Evolutionary conservation across 2,888 invertebrate species (phyloP).

Genomic region (Carcina quercana): DNA sequence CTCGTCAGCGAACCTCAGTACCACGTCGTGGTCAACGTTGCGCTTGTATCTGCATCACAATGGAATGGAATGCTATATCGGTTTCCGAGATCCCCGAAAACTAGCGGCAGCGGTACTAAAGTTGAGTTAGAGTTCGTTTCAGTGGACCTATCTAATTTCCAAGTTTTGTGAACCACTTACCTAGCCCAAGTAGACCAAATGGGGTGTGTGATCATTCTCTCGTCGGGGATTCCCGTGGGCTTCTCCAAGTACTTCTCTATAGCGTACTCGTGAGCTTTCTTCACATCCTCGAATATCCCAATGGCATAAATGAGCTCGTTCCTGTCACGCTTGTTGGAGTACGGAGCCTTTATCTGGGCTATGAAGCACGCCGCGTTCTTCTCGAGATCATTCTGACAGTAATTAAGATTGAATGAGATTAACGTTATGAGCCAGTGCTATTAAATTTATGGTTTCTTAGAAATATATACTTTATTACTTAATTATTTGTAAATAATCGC

Average conservation of each 20-base stretch:
- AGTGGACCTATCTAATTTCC: not conserved
- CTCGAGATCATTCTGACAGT: conserved; percentile 45
- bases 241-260: conserved; percentile 73
- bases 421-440: too few relatives aligned
- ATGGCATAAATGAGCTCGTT: conserved; percentile 72
- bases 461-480: too few relatives aligned
- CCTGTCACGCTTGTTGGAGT: conserved; percentile 47
- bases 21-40: conserved; percentile 63
- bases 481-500: too few relatives aligned
- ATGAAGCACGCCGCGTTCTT: conserved; percentile 68
- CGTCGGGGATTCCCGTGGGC: conserved; percentile 73
- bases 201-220: conserved; percentile 71
- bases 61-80: too few relatives aligned
- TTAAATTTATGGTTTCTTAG: too few relatives aligned
- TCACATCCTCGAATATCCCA: conserved; percentile 74
- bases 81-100: too few relatives aligned
- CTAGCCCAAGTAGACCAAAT: conserved; percentile 80
- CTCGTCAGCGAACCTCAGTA: conserved; percentile 65
- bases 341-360: conserved; percentile 61
- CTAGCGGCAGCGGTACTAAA: too few relatives aligned
- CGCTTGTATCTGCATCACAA: too few relatives aligned
- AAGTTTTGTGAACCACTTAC: too few relatives aligned
- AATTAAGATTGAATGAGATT: not conserved
- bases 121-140: conserved; percentile 24
- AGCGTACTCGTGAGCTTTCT: conserved; percentile 75